Base-by-base conservation (phyloP, 2,797 vertebrate species). In the Caiman crocodilus region DNA sequence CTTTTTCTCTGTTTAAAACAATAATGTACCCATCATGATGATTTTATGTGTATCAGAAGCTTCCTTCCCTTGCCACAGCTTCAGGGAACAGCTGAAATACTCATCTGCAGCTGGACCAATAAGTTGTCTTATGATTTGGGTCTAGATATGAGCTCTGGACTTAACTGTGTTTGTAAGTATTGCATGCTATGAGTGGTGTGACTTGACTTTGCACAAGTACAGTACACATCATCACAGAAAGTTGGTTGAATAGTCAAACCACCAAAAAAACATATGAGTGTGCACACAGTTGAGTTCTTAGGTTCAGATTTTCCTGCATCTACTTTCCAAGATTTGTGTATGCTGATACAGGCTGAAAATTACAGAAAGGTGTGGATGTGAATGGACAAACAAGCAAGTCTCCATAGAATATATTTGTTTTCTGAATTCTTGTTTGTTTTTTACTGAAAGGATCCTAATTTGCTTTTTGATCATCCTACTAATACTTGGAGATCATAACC, bases 1-100 rank as follows among this genome's bases (percentile, higher is more conserved):
- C 21, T 88, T 95, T 92, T 87, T 28, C 58, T 30, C 82, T 90
- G 6, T 90, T 92, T 90, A 73, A 94, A 95, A 67, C 16, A 57
- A 84, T 35, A 75, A 93, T 61, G 61, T 81, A 83, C 23, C 64
- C 8, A 87, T 67, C 21, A 30, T 63, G 81, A 57, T 76, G 2
- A 83, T 76, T 79, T 94, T 57, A 80, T 87, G 80, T 28, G 21
- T 16, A 83, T 28, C 30, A 86, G 26, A 88, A 8, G 4, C 55
- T 35, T 94, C 58, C 67, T 87, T 84, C 42, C 7, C 6, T 30
- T 89, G 6, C 69, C 95, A 65, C 15, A 89, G 13, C 21, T 79
- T 12, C 67, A 85, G 63, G 88, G 89, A 87, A 89, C 23, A 85
- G 16, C 12, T 50, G 14, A 17, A 55, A 89, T 85, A 85, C 21